phyloP scores from a whole-genome alignment of 2,797 vertebrate species.

The Hydrocynus forskahlii region DNA sequence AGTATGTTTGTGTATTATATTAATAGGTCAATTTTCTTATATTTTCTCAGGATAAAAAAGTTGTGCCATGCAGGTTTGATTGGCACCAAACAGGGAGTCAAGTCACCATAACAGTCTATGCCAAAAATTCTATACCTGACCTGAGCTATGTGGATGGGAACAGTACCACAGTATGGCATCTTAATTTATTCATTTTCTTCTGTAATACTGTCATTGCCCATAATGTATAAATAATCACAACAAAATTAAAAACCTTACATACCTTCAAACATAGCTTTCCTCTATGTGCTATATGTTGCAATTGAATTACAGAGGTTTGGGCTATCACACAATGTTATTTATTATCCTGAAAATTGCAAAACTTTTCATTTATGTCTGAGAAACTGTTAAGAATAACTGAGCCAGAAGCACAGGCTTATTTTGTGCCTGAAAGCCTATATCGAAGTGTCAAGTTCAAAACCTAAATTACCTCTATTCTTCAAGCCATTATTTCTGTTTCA shows the following conservation, averaged over 20 bases:
- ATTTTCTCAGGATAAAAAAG: slow-evolving; percentile 78
- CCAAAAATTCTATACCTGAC: slow-evolving; percentile 92
- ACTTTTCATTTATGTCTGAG: neutral
- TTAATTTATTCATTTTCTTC: neutral
- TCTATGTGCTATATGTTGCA: neutral
- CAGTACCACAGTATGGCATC: slow-evolving; percentile 74
- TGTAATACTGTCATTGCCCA: neutral
- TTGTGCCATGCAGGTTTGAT: slow-evolving; percentile 93
- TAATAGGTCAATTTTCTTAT: slow-evolving; percentile 1
- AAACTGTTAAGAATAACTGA: neutral
- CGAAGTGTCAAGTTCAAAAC: neutral
- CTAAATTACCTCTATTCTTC: neutral
- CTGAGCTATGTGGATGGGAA: slow-evolving; percentile 92
- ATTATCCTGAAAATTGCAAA: too few relatives aligned
- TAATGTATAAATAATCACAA: neutral
- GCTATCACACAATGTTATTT: neutral
- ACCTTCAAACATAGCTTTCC: neutral
- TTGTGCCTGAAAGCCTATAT: neutral
- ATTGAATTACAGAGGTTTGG: neutral
- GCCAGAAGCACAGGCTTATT: neutral
- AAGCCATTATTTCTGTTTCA: slow-evolving; percentile 64
- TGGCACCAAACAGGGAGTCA: slow-evolving; percentile 97
- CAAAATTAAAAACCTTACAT: too few relatives aligned
- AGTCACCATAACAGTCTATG: slow-evolving; percentile 95
- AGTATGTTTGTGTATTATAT: neutral